Conservation (phyloP, 1,140 invertebrate genomes). For the Campoletis sonorensis region DNA sequence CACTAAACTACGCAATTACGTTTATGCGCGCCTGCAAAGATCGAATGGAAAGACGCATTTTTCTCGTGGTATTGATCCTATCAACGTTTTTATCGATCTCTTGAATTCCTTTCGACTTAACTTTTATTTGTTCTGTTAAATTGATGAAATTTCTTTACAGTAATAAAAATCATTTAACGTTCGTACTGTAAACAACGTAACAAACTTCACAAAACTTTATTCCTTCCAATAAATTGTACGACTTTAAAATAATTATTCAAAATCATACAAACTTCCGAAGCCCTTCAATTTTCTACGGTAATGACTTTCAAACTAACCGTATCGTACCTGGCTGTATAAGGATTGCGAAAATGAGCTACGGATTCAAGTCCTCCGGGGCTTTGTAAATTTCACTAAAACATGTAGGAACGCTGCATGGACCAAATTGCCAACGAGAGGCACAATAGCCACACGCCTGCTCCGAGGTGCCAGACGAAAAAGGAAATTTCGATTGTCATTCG, state of each 20-base stretch:
- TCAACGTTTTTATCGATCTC: no score
- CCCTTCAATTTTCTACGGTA: not conserved
- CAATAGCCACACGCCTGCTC: not conserved
- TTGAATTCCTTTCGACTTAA: no score
- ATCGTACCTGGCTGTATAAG: not conserved
- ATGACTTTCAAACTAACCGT: not conserved
- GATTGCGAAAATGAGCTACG: not conserved
- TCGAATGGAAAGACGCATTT: conserved; percentile 35
- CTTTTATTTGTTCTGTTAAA: no score
- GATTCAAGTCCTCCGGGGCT: conserved; percentile 22
- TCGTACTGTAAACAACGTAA: no score
- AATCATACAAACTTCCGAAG: no score
- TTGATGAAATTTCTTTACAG: no score
- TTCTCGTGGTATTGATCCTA: no score
- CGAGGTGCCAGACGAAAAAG: conserved; percentile 29
- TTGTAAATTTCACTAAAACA: conserved; percentile 18
- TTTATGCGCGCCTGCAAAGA: conserved; percentile 60
- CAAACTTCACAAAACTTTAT: no score
- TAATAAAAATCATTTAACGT: no score
- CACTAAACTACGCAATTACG: conserved; percentile 69
- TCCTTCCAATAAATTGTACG: no score
- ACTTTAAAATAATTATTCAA: no score
- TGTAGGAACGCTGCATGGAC: not conserved
- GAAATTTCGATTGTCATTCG: conserved; percentile 37
- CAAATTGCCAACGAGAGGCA: not conserved